These are phyloP conservation scores for Dasyornis broadbenti DNA, from an alignment of 2,113 vertebrate genomes.

Conservation along the genomic window DNA sequence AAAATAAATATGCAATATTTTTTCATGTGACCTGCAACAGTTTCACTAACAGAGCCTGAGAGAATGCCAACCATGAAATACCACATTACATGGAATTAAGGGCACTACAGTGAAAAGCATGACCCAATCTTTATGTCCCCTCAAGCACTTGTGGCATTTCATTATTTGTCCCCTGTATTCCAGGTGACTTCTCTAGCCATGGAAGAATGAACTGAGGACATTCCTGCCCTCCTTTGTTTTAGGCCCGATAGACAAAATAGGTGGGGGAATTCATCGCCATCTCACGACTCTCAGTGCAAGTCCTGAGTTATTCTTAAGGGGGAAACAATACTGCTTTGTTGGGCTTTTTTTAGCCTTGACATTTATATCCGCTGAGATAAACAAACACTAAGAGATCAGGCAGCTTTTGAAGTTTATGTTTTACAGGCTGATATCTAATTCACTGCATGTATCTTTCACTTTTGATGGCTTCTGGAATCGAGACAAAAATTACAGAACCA, in stretches of 20 bases:
- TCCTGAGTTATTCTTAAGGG: not conserved
- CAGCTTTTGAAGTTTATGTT: not conserved
- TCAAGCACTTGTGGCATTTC: not conserved
- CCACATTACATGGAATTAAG: not conserved
- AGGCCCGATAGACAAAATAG: rapidly evolving
- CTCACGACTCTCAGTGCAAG: not conserved
- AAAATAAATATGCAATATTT: not conserved
- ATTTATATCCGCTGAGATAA: too few relatives aligned
- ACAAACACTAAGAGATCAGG: not conserved
- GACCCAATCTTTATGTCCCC: not conserved
- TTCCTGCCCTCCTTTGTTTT: not conserved
- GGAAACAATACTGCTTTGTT: not conserved
- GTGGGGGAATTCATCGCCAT: not conserved
- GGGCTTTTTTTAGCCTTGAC: not conserved
- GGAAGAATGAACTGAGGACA: not conserved
- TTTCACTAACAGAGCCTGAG: not conserved
- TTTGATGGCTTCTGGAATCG: not conserved
- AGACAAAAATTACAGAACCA: not conserved
- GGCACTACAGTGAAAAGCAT: not conserved
- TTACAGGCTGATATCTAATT: not conserved
- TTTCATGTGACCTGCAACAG: not conserved
- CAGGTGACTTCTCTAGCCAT: not conserved
- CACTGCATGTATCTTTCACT: not conserved
- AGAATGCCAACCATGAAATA: not conserved
- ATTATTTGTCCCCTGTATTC: not conserved